Percentiles rank a stretch among this genome's conserved stretches.
Evolutionary conservation across 2,797 vertebrate species (phyloP).

Genomic region (Phoeniculus purpureus): DNA sequence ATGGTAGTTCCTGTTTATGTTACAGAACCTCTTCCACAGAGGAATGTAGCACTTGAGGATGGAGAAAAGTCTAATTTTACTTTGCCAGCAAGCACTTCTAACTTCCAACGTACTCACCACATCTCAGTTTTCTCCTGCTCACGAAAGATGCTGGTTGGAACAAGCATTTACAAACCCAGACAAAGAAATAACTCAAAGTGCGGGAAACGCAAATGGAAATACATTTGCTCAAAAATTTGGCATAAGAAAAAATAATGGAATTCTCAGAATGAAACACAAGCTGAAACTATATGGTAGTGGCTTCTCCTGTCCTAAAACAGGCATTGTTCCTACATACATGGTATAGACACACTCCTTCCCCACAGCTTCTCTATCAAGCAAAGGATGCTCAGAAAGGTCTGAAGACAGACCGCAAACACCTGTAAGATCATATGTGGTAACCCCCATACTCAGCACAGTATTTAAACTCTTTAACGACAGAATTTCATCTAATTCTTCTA

Average conservation of each 20-base stretch:
- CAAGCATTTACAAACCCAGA: background rate
- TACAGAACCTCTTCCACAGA: constrained; percentile 21
- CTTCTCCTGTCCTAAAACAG: background rate
- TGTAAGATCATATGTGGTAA: background rate
- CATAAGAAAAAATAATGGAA: background rate
- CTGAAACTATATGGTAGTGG: background rate
- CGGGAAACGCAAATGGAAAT: background rate
- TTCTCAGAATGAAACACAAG: background rate
- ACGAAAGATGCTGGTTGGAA: background rate
- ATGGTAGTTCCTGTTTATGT: constrained; percentile 54
- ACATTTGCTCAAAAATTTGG: background rate
- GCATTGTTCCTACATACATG: background rate
- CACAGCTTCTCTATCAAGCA: fast-evolving
- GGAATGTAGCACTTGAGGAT: background rate
- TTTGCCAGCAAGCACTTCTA: constrained; percentile 15
- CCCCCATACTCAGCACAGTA: background rate
- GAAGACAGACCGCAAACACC: background rate
- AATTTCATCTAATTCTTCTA: background rate
- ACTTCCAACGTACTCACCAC: constrained; percentile 6
- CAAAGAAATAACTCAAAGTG: background rate
- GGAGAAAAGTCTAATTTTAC: constrained; percentile 36
- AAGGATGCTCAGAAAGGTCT: background rate
- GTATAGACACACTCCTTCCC: background rate
- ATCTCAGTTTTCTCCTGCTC: constrained; percentile 29
- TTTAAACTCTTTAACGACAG: background rate